Base-by-base conservation (phyloP, 2,113 vertebrate genomes). In the Glareola pratincola region DNA sequence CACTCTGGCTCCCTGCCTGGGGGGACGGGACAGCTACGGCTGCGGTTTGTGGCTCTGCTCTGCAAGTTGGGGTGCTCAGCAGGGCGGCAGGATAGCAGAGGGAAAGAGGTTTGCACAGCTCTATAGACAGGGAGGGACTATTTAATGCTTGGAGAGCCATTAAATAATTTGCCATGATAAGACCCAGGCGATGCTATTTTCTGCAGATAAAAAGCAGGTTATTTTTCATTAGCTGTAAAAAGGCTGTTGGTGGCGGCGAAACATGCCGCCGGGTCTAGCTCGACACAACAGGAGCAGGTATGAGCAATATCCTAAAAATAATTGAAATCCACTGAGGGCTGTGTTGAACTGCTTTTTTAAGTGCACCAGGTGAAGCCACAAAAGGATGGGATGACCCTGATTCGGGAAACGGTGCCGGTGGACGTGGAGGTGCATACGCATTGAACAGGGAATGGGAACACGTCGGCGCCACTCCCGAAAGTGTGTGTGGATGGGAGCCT, bases 281-380 rank as follows among this genome's bases (percentile, higher is more conserved):
- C 0, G 0, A 36, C 18, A 62, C 21, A 54, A 36, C n/a, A 17
- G 0, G 0, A 92, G 53, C 23, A 90, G 57, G 39, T 16, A 47
- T 8, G 37, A 90, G 4, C 66, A 80, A 68, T 54, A 54, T 36
- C 18, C 43, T 57, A 67, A 76, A 81, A 92, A 91, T 47, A 92
- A 77, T 74, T 81, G 83, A 85, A 92, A 89, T 91, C 30, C 69
- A 85, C 73, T 14, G 50, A 64, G 29, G 59, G 45, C 43, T 92
- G 39, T 76, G 39, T 69, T n/a, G 54, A 91, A 8, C 23, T 78
- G 68, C 51, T 87, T 80, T 71, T 54, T 6, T 5, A 36, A 79
- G 67, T 36, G 57, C 62, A 34, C 48, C 77, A 62, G 62, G 62
- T 82, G 45, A 90, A 85, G 56, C 34, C 54, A 32, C 5, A n/a